These are phyloP conservation scores for Aphelinus certus DNA, from an alignment of 1,140 invertebrate species.

Conservation along the genomic window DNA sequence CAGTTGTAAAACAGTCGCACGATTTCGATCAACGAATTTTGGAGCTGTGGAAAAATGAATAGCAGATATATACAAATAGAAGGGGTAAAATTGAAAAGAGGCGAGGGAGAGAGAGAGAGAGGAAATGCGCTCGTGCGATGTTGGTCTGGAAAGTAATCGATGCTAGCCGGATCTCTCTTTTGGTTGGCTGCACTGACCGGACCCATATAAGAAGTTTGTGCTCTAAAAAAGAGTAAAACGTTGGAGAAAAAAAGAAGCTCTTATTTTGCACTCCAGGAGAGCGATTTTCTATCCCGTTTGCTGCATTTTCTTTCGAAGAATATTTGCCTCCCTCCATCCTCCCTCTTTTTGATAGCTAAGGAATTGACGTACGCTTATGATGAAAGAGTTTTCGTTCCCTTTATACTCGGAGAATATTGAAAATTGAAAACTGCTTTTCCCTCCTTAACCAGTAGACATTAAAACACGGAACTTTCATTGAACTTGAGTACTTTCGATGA, in stretches of 20 bases:
- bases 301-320: background rate
- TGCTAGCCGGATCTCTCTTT: constrained; percentile 8
- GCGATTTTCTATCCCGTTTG: constrained; percentile 12
- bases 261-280: constrained; percentile 32
- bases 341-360: constrained; percentile 14
- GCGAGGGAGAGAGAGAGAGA: background rate
- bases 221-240: background rate
- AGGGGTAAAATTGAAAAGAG: too few relatives aligned
- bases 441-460: too few relatives aligned
- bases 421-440: background rate
- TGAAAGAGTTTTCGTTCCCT: background rate
- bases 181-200: background rate
- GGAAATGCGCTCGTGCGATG: background rate
- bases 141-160: constrained; percentile 24
- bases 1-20: too few relatives aligned
- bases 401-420: background rate
- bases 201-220: background rate
- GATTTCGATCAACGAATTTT: background rate
- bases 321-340: background rate
- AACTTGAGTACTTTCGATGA: background rate
- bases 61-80: background rate
- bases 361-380: background rate
- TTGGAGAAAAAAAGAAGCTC: background rate
- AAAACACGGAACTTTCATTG: background rate
- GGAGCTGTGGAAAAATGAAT: background rate